Evolutionary conservation across 2,888 invertebrate species (phyloP).

Genomic region (Tetragnatha montana): DNA sequence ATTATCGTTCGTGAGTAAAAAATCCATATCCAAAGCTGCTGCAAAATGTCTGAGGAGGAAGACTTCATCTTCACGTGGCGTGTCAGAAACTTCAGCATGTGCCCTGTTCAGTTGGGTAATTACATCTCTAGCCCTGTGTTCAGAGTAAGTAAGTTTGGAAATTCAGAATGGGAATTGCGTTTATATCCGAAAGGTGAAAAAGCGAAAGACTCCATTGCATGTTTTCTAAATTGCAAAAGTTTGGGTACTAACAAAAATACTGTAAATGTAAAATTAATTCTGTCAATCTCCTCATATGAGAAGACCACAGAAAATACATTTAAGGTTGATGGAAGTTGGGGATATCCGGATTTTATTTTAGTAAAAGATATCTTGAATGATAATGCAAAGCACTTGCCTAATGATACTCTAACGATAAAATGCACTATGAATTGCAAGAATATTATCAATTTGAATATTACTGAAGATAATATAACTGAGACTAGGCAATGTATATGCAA

Average conservation of each 20-base stretch:
- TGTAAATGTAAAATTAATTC: too few species aligned
- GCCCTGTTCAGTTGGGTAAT: neutral
- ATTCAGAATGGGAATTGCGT: neutral
- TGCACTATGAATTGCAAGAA: neutral
- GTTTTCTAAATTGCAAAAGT: too few species aligned
- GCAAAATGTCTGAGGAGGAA: neutral
- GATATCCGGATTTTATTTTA: neutral
- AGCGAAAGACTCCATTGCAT: too few species aligned
- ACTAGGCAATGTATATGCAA: neutral
- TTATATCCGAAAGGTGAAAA: neutral
- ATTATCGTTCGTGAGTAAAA: too few species aligned
- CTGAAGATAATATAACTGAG: neutral
- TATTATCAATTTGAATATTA: too few species aligned
- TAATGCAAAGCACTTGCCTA: neutral
- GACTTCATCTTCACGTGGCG: neutral
- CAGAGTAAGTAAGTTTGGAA: neutral
- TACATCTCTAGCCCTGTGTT: neutral
- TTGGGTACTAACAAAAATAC: too few species aligned
- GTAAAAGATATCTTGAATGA: neutral
- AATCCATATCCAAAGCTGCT: too few species aligned
- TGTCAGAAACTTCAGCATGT: neutral
- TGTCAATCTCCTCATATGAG: too few species aligned
- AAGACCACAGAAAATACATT: too few species aligned
- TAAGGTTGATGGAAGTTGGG: too few species aligned
- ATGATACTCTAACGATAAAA: constrained; percentile 4